Base-by-base conservation (phyloP, 64 coral and sea anemone genomes). In the Montipora foliosa region DNA sequence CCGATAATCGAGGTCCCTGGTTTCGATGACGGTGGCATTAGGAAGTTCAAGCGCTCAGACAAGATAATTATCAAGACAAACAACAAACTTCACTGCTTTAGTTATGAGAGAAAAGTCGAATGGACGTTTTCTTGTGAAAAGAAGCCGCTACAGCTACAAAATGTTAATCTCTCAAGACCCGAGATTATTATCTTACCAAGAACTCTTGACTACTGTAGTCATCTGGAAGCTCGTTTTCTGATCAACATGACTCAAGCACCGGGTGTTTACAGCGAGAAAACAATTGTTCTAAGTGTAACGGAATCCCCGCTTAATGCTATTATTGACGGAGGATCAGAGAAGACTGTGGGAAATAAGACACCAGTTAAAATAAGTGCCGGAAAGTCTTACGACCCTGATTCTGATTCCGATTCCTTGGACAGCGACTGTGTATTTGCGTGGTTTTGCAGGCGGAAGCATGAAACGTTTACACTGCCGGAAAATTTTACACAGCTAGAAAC, bases 361-460 rank as follows among this genome's bases (percentile, higher is more conserved):
- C 49, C 47, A 8, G 44, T 71, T 58, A 3, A 19, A 16, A 44
- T 93, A 11, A 44, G 80, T n/a, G 83, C 59, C 19, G 13, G 0
- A 45, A 59, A 80, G 6, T 93, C 92, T 3, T 1, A 47, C 5
- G 92, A 93, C 21, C 92, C 92, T 1, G 92, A 93, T 51, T 44
- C 10, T 8, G 8, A n/a, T n/a, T n/a, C n/a, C n/a, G n/a, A n/a
- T n/a, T n/a, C n/a, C n/a, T n/a, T n/a, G n/a, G n/a, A n/a, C 6
- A 4, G 8, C 14, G 60, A 50, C 3, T 86, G 6, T 8, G 57
- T 58, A 17, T 88, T 77, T 61, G 46, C 85, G n/a, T 93, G 83
- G 83, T 93, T 87, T 58, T 93, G 92, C 25, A 70, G 24, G n/a
- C 25, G n/a, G 0, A 44, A 17, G 4, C 0, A 37, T 37, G 60